Conservation (phyloP, 2,888 invertebrate genomes). For the Kryphioiulus occultus region DNA sequence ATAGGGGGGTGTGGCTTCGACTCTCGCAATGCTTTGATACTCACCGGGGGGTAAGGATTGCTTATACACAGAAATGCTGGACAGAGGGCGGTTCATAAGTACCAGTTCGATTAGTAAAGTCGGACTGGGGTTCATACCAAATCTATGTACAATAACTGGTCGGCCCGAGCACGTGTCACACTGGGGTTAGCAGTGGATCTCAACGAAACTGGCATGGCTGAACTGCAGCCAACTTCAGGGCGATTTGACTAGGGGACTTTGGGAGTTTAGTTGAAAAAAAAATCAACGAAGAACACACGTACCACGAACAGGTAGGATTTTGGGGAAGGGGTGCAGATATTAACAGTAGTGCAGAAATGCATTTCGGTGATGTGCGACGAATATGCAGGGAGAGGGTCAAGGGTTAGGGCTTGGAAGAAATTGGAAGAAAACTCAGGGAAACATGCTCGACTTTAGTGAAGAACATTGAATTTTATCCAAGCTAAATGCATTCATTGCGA, state of each 20-base stretch:
- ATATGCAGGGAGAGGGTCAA: too few species aligned
- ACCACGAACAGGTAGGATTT: not conserved
- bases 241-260: not conserved
- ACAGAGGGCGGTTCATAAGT: not conserved
- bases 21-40: not conserved
- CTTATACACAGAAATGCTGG: slow-evolving; percentile 23
- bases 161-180: not conserved
- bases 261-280: not conserved
- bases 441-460: too few species aligned
- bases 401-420: not conserved
- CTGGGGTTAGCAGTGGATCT: not conserved
- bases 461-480: too few species aligned
- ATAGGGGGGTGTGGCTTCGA: not conserved
- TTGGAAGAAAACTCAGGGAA: too few species aligned
- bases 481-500: too few species aligned
- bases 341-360: not conserved
- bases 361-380: not conserved
- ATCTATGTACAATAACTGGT: slow-evolving; percentile 15
- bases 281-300: not conserved
- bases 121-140: slow-evolving; percentile 14
- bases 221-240: not conserved
- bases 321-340: not conserved
- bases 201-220: not conserved
- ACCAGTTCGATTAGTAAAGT: not conserved
- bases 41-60: not conserved